These are phyloP conservation scores for Blennius ocellaris DNA, from an alignment of 2,113 vertebrate species.

Conservation along the genomic window DNA sequence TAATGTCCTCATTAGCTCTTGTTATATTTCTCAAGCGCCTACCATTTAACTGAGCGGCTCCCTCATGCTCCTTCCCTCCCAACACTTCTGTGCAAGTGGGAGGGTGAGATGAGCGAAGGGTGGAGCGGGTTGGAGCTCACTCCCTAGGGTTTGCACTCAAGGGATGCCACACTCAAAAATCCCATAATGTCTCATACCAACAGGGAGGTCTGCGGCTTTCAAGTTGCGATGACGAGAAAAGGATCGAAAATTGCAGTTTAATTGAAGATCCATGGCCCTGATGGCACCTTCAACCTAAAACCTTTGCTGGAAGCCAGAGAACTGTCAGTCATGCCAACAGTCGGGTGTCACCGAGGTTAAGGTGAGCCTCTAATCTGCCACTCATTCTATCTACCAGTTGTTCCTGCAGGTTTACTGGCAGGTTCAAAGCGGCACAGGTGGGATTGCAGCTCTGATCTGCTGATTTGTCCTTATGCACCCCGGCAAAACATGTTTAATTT, in stretches of 20 bases:
- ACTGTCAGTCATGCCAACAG: background rate
- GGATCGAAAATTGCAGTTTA: background rate
- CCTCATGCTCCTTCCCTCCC: conserved; percentile 5
- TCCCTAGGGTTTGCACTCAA: conserved; percentile 30
- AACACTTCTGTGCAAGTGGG: background rate
- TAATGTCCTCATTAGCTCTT: conserved; percentile 7
- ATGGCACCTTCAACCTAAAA: background rate
- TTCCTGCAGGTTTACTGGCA: conserved; percentile 22
- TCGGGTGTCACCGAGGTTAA: conserved; percentile 21
- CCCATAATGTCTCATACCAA: conserved; percentile 6
- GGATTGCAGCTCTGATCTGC: background rate
- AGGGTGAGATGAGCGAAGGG: conserved; percentile 6
- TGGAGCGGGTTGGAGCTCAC: conserved; percentile 5
- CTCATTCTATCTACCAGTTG: conserved; percentile 6
- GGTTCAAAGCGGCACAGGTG: conserved; percentile 17
- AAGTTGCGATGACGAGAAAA: conserved; percentile 25
- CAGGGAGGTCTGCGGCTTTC: conserved; percentile 20
- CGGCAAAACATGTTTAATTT: conserved; percentile 8
- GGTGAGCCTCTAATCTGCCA: conserved; percentile 40
- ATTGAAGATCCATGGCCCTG: conserved; percentile 9
- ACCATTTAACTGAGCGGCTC: conserved; percentile 6
- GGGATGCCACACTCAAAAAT: conserved; percentile 33
- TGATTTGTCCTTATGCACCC: conserved; percentile 31
- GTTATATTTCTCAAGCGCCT: background rate
- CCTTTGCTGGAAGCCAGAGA: background rate